A percentile compares a stretch with the other conserved stretches of the same genome.
Conservation (phyloP, 1,140 invertebrate genomes). For the Bombus consobrinus region DNA sequence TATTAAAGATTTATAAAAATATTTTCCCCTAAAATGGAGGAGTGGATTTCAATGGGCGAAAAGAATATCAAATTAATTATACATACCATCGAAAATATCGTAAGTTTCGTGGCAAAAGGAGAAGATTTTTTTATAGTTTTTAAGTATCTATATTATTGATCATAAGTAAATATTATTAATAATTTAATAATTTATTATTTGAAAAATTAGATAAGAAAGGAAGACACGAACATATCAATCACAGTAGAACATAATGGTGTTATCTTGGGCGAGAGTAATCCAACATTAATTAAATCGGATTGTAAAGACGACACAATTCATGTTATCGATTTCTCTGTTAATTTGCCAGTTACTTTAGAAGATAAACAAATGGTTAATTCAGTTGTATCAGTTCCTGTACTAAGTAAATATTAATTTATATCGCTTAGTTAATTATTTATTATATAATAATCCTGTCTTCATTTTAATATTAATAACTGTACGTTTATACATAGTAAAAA, state of each 20-base stretch:
- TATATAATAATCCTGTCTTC: neutral
- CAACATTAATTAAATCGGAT: slow-evolving; percentile 37
- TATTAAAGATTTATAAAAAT: neutral
- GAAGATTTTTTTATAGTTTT: neutral
- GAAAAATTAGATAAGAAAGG: slow-evolving; percentile 41
- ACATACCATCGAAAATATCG: slow-evolving; percentile 68
- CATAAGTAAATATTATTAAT: neutral
- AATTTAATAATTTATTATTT: neutral
- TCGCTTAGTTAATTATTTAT: neutral
- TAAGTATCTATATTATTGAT: neutral
- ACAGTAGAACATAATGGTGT: slow-evolving; percentile 56
- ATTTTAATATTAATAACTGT: neutral
- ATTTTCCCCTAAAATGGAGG: slow-evolving; percentile 30
- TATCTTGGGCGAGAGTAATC: slow-evolving; percentile 60
- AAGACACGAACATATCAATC: slow-evolving; percentile 45
- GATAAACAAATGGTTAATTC: slow-evolving; percentile 24
- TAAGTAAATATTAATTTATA: slow-evolving; percentile 56
- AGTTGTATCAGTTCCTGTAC: slow-evolving; percentile 61
- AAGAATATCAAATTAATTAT: slow-evolving; percentile 47
- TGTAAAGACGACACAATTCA: slow-evolving; percentile 36
- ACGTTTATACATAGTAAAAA: slow-evolving; percentile 38
- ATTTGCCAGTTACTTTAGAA: slow-evolving; percentile 28
- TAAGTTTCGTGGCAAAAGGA: slow-evolving; percentile 29
- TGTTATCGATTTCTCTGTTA: slow-evolving; percentile 47
- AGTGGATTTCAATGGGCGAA: neutral